Percentiles rank a stretch among this genome's conserved stretches.
phyloP scores from a whole-genome alignment of 2,113 vertebrate genomes.

The Bucco capensis region DNA sequence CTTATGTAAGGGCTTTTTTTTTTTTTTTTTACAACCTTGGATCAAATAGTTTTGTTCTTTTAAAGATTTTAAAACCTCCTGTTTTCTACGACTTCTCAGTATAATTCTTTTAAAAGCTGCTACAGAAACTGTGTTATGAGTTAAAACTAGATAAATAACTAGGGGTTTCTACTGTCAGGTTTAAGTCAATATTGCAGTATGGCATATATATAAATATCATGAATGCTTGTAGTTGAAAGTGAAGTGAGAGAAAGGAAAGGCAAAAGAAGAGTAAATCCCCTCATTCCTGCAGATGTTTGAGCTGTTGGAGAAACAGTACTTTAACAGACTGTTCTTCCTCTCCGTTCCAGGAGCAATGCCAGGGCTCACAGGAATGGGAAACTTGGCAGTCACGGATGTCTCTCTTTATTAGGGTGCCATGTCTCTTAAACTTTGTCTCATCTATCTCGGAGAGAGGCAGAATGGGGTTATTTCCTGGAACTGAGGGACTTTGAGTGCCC shows the following conservation, averaged over 20 bases:
- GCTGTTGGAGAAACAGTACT: background rate
- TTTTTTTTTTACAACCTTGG: background rate
- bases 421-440: background rate
- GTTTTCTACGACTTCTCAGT: background rate
- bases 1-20: background rate
- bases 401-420: background rate
- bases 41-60: background rate
- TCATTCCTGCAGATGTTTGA: background rate
- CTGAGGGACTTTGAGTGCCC: background rate
- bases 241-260: background rate
- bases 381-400: background rate
- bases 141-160: background rate
- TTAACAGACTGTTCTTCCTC: background rate
- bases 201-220: background rate
- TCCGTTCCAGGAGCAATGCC: conserved; percentile 20
- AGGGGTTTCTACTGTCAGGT: background rate
- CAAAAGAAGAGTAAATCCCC: background rate
- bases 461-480: background rate
- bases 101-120: background rate
- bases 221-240: background rate
- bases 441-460: background rate
- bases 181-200: background rate
- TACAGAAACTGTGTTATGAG: background rate
- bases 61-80: background rate
- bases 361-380: background rate